These are phyloP conservation scores for Paedocypris micromegethes DNA, from an alignment of 2,797 vertebrate species.

Conservation along the genomic window DNA sequence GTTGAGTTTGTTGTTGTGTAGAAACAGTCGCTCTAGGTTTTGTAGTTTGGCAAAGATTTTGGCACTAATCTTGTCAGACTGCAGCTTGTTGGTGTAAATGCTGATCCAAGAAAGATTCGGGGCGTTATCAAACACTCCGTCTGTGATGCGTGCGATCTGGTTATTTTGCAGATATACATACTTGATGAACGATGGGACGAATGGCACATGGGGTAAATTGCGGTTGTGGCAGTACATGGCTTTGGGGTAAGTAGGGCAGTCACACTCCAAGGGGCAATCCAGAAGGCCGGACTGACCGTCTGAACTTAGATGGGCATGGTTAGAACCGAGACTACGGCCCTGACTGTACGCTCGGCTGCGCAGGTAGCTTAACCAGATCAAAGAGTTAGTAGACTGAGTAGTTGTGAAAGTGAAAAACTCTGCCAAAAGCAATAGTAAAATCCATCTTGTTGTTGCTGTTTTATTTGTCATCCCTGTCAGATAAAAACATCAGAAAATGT, in stretches of 20 bases:
- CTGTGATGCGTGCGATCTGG: constrained; percentile 81
- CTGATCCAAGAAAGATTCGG: constrained; percentile 87
- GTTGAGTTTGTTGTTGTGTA: constrained; percentile 86
- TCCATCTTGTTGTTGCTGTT: constrained; percentile 56
- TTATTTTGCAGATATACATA: constrained; percentile 92
- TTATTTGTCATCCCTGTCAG: background rate
- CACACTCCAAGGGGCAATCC: constrained; percentile 89
- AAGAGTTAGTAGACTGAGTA: constrained; percentile 49
- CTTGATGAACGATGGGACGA: constrained; percentile 85
- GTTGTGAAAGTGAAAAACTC: constrained; percentile 52
- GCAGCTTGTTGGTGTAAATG: constrained; percentile 82
- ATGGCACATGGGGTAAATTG: constrained; percentile 84
- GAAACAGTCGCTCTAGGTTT: constrained; percentile 78
- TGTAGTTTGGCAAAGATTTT: constrained; percentile 81
- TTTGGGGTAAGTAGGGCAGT: constrained; percentile 80
- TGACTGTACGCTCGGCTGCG: constrained; percentile 50
- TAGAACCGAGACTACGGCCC: constrained; percentile 53
- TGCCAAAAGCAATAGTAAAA: constrained; percentile 53
- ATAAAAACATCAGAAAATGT: background rate
- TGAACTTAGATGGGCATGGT: constrained; percentile 47
- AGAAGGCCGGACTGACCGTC: constrained; percentile 54
- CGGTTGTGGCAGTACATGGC: constrained; percentile 93
- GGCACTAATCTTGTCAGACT: constrained; percentile 82
- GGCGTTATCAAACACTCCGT: constrained; percentile 86
- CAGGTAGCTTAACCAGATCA: constrained; percentile 64